A percentile compares a stretch with the other conserved stretches of the same genome.
Evolutionary conservation across 2,113 vertebrate genomes (phyloP).

Genomic region (Marmota flaviventris): DNA sequence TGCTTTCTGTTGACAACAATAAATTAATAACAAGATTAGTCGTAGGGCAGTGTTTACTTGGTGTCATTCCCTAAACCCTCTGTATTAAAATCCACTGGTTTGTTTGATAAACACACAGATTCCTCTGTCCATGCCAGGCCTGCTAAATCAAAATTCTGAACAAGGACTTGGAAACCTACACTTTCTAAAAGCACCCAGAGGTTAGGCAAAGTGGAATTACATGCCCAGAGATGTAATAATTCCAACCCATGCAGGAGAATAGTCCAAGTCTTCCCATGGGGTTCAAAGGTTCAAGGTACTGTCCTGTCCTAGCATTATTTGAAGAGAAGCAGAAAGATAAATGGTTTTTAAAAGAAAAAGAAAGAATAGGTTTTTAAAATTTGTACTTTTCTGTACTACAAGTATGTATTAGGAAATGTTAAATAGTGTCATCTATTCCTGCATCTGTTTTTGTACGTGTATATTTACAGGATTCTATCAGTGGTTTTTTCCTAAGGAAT

Average conservation of each 20-base stretch:
- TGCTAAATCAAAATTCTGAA: neutral
- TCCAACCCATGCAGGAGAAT: neutral
- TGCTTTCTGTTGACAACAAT: slow-evolving; percentile 54
- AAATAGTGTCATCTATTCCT: neutral
- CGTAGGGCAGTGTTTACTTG: slow-evolving; percentile 61
- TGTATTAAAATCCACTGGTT: slow-evolving; percentile 63
- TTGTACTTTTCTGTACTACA: neutral
- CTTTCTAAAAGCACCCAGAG: neutral
- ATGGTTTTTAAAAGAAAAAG: slow-evolving; percentile 9
- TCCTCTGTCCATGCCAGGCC: neutral
- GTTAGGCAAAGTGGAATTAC: neutral
- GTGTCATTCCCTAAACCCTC: slow-evolving; percentile 41
- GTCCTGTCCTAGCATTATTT: neutral
- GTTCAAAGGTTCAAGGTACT: neutral
- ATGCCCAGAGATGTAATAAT: neutral
- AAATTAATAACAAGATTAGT: slow-evolving; percentile 72
- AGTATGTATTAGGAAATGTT: neutral
- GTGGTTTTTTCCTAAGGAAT: neutral
- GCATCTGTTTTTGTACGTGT: slow-evolving; percentile 12
- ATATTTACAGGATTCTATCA: neutral
- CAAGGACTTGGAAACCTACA: neutral
- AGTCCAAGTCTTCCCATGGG: neutral
- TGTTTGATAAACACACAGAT: slow-evolving; percentile 74
- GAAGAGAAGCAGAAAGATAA: neutral
- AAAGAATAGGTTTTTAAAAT: neutral